phyloP scores from a whole-genome alignment of 2,888 invertebrate species.

The Amiota mariae region DNA sequence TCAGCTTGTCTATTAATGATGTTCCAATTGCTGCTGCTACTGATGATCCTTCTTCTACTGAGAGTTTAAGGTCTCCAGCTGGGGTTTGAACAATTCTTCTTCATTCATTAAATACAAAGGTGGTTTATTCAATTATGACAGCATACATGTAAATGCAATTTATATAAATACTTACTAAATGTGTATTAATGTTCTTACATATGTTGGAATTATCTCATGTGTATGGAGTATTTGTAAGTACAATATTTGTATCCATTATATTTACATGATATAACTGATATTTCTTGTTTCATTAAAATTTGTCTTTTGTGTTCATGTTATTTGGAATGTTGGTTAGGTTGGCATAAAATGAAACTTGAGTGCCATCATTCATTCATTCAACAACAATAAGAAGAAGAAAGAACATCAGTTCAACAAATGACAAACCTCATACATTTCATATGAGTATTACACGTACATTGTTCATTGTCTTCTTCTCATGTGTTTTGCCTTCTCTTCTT shows the following conservation, averaged over 20 bases:
- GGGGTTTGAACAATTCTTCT: conserved; percentile 29
- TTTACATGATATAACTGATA: not conserved
- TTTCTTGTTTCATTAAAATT: conserved; percentile 29
- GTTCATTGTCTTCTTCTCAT: not conserved
- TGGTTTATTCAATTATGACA: conserved; percentile 56
- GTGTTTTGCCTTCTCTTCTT: conserved; percentile 19
- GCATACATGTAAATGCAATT: conserved; percentile 65
- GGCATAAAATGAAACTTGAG: conserved; percentile 63
- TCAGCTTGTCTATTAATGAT: conserved; percentile 36
- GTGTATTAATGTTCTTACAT: not conserved
- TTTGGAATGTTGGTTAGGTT: conserved; percentile 51
- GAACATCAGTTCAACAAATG: not conserved
- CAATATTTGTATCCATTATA: not conserved
- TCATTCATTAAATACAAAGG: conserved; percentile 26
- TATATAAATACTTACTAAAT: conserved; percentile 41
- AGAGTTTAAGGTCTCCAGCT: conserved; percentile 17
- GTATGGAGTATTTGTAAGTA: not conserved
- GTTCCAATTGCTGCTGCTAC: conserved; percentile 2
- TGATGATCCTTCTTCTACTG: not conserved
- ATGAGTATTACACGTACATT: not conserved
- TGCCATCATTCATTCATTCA: conserved; percentile 65
- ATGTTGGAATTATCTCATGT: not conserved
- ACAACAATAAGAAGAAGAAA: conserved; percentile 13
- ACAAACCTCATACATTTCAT: conserved; percentile 4
- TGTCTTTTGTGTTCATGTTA: conserved; percentile 50